Evolutionary conservation across 2,113 vertebrate genomes (phyloP).

Genomic region (Lagopus muta): DNA sequence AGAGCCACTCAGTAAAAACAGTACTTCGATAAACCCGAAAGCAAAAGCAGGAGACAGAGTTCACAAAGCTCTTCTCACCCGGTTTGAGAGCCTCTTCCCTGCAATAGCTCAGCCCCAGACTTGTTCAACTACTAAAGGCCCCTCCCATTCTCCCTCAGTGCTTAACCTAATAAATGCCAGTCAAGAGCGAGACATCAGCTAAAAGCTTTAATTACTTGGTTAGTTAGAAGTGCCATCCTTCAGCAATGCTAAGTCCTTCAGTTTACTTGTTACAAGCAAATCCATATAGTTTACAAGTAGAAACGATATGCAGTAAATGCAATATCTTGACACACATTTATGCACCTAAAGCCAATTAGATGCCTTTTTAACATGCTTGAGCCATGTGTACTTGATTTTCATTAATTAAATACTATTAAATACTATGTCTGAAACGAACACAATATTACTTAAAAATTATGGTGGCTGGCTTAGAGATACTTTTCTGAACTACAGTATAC

Average conservation of each 20-base stretch:
- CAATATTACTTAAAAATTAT: not conserved
- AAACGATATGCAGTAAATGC: fast-evolving
- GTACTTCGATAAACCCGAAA: not conserved
- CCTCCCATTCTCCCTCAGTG: conserved; percentile 26
- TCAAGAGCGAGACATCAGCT: not conserved
- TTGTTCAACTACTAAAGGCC: not conserved
- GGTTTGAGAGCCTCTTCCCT: not conserved
- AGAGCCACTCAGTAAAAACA: not conserved
- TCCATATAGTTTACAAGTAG: not conserved
- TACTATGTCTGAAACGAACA: not conserved
- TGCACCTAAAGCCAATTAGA: fast-evolving
- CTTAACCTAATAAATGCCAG: conserved; percentile 68
- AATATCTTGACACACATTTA: not conserved
- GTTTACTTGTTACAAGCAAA: not conserved
- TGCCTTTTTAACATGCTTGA: not conserved
- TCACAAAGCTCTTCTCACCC: conserved; percentile 24
- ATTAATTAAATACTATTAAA: not conserved
- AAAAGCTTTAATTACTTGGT: not conserved
- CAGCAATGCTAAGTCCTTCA: not conserved
- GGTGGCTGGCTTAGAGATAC: not conserved
- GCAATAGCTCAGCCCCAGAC: conserved; percentile 36
- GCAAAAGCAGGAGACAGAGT: not conserved
- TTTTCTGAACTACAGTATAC: not conserved
- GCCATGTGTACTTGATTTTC: not conserved
- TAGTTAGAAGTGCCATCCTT: not conserved